Base-by-base conservation (phyloP, 2,797 vertebrate genomes). In the Platalea minor region DNA sequence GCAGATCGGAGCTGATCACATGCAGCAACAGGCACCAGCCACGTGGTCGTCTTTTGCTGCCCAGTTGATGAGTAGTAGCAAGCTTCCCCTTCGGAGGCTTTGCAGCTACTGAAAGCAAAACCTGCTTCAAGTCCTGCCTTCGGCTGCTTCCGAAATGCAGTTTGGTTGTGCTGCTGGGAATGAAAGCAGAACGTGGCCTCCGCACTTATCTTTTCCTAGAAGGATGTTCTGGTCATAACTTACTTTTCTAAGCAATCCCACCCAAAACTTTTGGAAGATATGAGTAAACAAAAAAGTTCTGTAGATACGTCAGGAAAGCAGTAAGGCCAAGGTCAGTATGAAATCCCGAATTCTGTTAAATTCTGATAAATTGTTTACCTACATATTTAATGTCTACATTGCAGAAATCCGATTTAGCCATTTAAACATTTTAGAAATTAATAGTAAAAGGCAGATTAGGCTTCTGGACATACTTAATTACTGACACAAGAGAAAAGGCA, bases 1-100 rank as follows among this genome's bases (percentile, higher is more conserved):
- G 54, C 1, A 1, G 33, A 37, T 25, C 2, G 2, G n/a, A 73
- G n/a, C 3, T 2, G 0, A 57, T 17, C 28, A 43, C 4, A 1
- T 7, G 18, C 43, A 95, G 60, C 8, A 79, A 54, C 28, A 77
- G 43, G 43, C 51, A 91, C 11, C 29, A 63, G 9, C 13, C 28
- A 82, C 2, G 1, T 15, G 31, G 5, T 19, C 19, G 10, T 51
- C 35, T 51, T 88, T 54, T 41, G 63, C 59, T 73, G 54, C 20
- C 28, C 56, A 26, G 39, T 1, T 48, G 8, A 74, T 73, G 3
- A 41, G 17, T 20, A 61, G 5, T 2, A 61, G 85, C 12, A 17
- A 87, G 33, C 69, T 92, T 94, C 81, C 37, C 19, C 39, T 78
- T 79, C 35, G 41, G 31, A 74, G 37, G 37, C 39, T 89, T 79